Percentiles rank a stretch among this genome's conserved stretches.
Conservation (phyloP, 2,113 vertebrate genomes). For the Calypte anna region DNA sequence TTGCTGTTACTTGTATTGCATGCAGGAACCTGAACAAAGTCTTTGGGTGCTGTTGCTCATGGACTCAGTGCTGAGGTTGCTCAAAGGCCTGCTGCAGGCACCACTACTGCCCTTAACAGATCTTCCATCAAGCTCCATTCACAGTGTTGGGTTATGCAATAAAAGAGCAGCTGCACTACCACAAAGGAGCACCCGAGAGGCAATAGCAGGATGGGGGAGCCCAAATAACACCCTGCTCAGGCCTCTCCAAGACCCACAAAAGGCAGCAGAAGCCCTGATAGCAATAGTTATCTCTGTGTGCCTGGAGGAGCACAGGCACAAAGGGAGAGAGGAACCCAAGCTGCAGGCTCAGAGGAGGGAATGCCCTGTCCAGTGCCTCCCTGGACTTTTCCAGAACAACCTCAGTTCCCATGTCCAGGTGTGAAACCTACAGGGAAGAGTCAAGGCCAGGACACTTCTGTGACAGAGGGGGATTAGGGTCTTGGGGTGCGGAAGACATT, state of each 20-base stretch:
- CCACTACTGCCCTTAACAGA: not conserved
- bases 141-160: not conserved
- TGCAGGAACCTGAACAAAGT: not conserved
- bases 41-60: not conserved
- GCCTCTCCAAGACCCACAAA: not conserved
- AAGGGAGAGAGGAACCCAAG: not conserved
- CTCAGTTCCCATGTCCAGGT: not conserved
- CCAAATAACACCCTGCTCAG: not conserved
- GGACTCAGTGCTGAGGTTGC: not conserved
- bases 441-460: not conserved
- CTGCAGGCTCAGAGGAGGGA: not conserved
- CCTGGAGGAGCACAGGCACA: not conserved
- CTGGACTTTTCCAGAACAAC: not conserved
- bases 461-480: not conserved
- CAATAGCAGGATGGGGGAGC: too few relatives aligned
- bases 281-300: not conserved
- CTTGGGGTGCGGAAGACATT: not conserved
- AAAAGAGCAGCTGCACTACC: too few relatives aligned
- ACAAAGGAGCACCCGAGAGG: not conserved
- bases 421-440: not conserved
- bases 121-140: not conserved
- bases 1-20: not conserved
- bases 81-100: not conserved
- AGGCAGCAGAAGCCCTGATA: not conserved
- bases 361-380: not conserved